Evolutionary conservation across 2,113 vertebrate species (phyloP).

Genomic region (Burhinus oedicnemus): DNA sequence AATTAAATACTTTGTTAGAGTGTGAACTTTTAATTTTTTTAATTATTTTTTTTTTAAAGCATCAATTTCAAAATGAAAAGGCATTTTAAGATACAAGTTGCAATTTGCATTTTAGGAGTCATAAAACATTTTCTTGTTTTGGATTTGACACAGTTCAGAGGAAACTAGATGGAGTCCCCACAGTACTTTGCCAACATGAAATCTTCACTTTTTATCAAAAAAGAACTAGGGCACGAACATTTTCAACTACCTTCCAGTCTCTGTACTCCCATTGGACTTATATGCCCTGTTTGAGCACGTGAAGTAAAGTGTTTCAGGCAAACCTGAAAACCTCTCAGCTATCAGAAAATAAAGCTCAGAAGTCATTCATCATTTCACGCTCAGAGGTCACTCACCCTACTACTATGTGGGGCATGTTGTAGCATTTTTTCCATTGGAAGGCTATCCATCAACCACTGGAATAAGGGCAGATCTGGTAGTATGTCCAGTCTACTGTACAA

Average conservation of each 20-base stretch:
- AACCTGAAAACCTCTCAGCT: background rate
- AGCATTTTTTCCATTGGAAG: background rate
- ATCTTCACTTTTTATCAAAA: background rate
- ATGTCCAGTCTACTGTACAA: background rate
- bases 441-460: background rate
- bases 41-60: background rate
- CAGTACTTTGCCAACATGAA: background rate
- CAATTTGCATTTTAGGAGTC: background rate
- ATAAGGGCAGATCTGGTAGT: background rate
- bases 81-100: background rate
- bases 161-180: background rate
- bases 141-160: background rate
- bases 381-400: background rate
- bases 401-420: background rate
- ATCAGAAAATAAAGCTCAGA: slow-evolving; percentile 19
- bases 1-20: background rate
- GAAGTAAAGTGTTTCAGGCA: background rate
- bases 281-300: background rate
- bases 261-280: background rate
- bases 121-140: background rate
- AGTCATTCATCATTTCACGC: background rate
- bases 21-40: background rate
- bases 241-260: background rate
- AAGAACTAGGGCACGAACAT: background rate
- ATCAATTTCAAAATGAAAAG: background rate